Evolutionary conservation across 1,140 invertebrate genomes (phyloP).

Genomic region (Heterodera schachtii): DNA sequence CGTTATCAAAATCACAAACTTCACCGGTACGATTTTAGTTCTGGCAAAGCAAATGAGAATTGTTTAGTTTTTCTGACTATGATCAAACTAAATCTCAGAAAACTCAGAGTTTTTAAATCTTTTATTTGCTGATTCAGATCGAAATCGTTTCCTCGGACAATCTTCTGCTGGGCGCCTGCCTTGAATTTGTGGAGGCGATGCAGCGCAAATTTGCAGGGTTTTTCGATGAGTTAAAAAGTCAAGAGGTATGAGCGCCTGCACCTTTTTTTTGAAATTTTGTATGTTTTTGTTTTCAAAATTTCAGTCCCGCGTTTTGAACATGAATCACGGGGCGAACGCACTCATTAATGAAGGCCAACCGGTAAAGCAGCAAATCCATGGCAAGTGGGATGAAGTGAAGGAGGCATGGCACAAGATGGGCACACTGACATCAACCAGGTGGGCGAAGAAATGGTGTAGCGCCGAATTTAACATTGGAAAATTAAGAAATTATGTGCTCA

Average conservation of each 20-base stretch:
- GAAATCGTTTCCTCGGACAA: conserved; percentile 94
- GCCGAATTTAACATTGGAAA: too few species aligned
- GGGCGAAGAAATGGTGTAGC: too few species aligned
- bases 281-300: neutral
- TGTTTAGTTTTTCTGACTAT: too few species aligned
- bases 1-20: too few species aligned
- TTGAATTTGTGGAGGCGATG: conserved; percentile 96
- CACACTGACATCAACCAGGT: conserved; percentile 85
- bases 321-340: conserved; percentile 78
- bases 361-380: conserved; percentile 86
- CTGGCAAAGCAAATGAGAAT: too few species aligned
- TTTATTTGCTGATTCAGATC: conserved; percentile 72
- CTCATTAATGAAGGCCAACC: conserved; percentile 90
- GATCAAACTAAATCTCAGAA: too few species aligned
- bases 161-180: conserved; percentile 91
- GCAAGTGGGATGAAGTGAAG: conserved; percentile 82
- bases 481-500: too few species aligned
- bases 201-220: conserved; percentile 99
- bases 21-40: too few species aligned
- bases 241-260: conserved; percentile 12
- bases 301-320: conserved; percentile 22
- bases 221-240: conserved; percentile 74
- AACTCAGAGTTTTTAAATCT: too few species aligned
- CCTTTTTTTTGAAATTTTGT: neutral
- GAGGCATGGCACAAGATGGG: conserved; percentile 94